phyloP scores from a whole-genome alignment of 2,797 vertebrate genomes.

The Darevskia nairensis region DNA sequence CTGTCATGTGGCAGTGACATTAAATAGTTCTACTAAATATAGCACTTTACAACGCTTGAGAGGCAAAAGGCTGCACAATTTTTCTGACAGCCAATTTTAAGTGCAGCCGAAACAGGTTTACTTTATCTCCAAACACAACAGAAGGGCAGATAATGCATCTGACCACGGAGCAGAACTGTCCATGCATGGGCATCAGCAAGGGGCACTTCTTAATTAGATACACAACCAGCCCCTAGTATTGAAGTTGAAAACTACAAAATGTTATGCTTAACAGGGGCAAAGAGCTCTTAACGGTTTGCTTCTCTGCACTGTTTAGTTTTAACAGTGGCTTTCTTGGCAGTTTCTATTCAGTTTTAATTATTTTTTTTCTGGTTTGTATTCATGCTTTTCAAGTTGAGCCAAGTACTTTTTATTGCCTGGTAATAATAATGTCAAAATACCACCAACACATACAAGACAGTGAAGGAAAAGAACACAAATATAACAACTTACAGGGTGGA shows the following conservation, averaged over 20 bases:
- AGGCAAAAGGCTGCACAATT: slow-evolving; percentile 29
- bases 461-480: not conserved
- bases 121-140: slow-evolving; percentile 40
- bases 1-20: slow-evolving; percentile 8
- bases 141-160: not conserved
- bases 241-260: not conserved
- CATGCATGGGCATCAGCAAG: slow-evolving; percentile 29
- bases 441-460: not conserved
- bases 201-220: not conserved
- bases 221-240: not conserved
- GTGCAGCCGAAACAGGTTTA: slow-evolving; percentile 39
- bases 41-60: not conserved
- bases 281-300: not conserved
- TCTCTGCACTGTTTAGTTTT: not conserved
- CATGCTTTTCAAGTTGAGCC: not conserved
- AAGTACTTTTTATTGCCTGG: not conserved
- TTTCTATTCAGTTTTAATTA: not conserved
- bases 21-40: slow-evolving; percentile 1
- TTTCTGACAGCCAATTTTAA: slow-evolving; percentile 35
- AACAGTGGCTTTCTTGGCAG: not conserved
- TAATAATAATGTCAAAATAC: not conserved
- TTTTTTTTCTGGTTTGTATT: not conserved
- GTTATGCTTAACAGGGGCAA: not conserved
- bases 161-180: slow-evolving; percentile 23
- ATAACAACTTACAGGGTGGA: not conserved